Percentiles rank a stretch among this genome's conserved stretches.
Conservation (phyloP, 2,888 invertebrate genomes). For the Thereva nobilitata region DNA sequence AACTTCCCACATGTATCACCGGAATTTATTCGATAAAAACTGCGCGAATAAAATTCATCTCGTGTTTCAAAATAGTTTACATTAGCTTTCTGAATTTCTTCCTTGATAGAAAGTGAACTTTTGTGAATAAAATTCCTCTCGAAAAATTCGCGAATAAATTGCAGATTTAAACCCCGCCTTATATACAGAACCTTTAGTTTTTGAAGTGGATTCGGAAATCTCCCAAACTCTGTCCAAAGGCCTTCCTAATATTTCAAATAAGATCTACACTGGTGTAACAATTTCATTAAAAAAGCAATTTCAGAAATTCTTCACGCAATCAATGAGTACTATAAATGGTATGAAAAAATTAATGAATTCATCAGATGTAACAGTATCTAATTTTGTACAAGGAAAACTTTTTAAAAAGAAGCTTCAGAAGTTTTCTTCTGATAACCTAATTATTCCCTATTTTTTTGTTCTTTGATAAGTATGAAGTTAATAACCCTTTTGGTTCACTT, state of each 20-base stretch:
- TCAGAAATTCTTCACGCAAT: background rate
- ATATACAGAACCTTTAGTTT: background rate
- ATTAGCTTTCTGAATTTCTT: too few relatives aligned
- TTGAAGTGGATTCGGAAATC: conserved; percentile 1
- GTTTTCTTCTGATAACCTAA: background rate
- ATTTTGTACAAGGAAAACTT: conserved; percentile 7
- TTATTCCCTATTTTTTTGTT: background rate
- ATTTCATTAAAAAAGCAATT: background rate
- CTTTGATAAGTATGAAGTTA: background rate
- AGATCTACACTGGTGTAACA: background rate
- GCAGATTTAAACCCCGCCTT: too few relatives aligned
- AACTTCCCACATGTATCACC: too few relatives aligned
- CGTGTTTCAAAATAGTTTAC: too few relatives aligned
- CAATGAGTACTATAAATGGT: background rate
- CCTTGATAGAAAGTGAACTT: too few relatives aligned
- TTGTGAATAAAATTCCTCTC: too few relatives aligned
- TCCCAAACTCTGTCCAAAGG: background rate
- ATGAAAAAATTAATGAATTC: background rate
- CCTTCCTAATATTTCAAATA: background rate
- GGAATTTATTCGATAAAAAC: too few relatives aligned
- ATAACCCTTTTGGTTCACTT: conserved; percentile 1
- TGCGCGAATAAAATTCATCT: too few relatives aligned
- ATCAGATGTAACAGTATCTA: background rate
- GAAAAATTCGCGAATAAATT: too few relatives aligned
- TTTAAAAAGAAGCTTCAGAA: background rate